A percentile compares a stretch with the other conserved stretches of the same genome.
These are phyloP conservation scores for Caenorhabditis sp. DNA, from an alignment of 2,888 invertebrate species.

Conservation along the genomic window DNA sequence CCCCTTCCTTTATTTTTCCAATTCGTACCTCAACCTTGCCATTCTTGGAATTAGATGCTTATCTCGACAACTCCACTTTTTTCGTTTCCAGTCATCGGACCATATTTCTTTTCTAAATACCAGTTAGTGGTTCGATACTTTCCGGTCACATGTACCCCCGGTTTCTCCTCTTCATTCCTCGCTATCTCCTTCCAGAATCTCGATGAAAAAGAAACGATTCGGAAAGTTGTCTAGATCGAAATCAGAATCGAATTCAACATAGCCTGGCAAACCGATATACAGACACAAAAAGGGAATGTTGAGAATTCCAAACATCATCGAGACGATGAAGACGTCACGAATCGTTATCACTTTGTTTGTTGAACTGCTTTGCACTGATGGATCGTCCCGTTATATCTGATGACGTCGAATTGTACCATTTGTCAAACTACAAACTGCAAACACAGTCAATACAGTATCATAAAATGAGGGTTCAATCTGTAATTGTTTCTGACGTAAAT, in stretches of 20 bases:
- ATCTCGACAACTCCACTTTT: too few relatives aligned
- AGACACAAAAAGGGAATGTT: not conserved
- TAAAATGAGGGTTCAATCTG: constrained; percentile 6
- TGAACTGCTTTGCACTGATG: constrained; percentile 26
- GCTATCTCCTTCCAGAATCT: constrained; percentile 19
- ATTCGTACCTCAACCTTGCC: too few relatives aligned
- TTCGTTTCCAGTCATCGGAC: too few relatives aligned
- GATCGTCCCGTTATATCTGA: not conserved
- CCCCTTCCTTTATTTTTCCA: too few relatives aligned
- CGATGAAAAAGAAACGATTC: constrained; percentile 4
- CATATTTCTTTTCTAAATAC: not conserved
- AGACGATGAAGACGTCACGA: constrained; percentile 18
- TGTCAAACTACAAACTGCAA: constrained; percentile 26
- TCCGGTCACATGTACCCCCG: constrained; percentile 25
- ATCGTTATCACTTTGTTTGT: constrained; percentile 35
- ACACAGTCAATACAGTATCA: not conserved
- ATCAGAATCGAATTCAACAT: constrained; percentile 1
- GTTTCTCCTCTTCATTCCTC: not conserved
- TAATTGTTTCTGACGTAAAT: constrained; percentile 12
- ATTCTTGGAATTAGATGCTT: too few relatives aligned
- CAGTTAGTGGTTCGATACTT: constrained; percentile 6
- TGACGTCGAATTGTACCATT: constrained; percentile 26
- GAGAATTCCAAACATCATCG: constrained; percentile 33
- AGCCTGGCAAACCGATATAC: not conserved
- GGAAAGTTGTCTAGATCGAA: not conserved